Evolutionary conservation across 2,113 vertebrate species (phyloP).

Genomic region (Oryzias javanicus): DNA sequence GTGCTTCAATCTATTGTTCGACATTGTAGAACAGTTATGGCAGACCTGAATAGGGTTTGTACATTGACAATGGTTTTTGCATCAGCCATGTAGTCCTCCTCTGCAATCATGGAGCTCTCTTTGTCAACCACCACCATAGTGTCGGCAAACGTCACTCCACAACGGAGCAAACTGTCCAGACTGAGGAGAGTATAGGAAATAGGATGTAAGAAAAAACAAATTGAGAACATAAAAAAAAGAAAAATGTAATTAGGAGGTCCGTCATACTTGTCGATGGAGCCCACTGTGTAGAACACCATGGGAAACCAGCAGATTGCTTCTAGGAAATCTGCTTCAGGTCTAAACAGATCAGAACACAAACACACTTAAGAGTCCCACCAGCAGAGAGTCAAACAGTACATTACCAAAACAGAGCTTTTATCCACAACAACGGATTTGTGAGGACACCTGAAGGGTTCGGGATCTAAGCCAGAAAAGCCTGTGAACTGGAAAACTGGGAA

Average conservation of each 20-base stretch:
- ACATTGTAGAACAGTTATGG: background rate
- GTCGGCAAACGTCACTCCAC: conserved; percentile 81
- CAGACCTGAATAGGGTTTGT: conserved; percentile 81
- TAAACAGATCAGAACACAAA: conserved; percentile 62
- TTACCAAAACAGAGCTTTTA: background rate
- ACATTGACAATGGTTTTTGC: conserved; percentile 85
- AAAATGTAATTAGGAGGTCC: conserved; percentile 1
- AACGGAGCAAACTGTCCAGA: conserved; percentile 81
- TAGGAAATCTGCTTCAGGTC: conserved; percentile 82
- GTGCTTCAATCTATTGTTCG: background rate
- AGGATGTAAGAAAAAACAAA: background rate
- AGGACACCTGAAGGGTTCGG: background rate
- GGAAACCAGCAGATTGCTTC: conserved; percentile 86
- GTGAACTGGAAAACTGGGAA: background rate
- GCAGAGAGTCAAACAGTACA: conserved; percentile 20
- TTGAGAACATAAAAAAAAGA: background rate
- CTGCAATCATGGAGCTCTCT: conserved; percentile 84
- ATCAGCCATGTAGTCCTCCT: conserved; percentile 86
- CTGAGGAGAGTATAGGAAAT: conserved; percentile 39
- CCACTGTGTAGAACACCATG: conserved; percentile 84
- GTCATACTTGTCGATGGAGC: conserved; percentile 84
- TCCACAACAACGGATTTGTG: background rate
- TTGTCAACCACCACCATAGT: conserved; percentile 86
- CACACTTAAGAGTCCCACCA: conserved; percentile 16
- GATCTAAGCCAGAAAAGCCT: background rate